phyloP scores from a whole-genome alignment of 92 coral and sea anemone species.

The Porites lobata region DNA sequence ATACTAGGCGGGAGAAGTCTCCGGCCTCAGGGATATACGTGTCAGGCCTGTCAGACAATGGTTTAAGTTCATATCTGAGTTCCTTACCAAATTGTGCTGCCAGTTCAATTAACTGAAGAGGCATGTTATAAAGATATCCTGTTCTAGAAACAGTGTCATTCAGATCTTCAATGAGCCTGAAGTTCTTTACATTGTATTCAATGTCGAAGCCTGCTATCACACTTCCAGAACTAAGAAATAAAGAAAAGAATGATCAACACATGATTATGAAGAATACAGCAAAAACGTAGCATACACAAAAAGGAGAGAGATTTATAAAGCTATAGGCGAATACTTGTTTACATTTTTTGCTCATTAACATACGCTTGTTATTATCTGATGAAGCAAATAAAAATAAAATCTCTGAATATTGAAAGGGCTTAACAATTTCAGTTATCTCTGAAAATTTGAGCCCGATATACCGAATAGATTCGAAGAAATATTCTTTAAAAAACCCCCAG shows the following conservation, averaged over 20 bases:
- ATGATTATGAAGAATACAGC: not conserved
- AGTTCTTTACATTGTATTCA: not conserved
- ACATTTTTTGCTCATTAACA: too few species aligned
- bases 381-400: too few species aligned
- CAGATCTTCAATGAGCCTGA: constrained; percentile 1
- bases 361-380: too few species aligned
- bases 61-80: not conserved
- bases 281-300: too few species aligned
- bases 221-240: constrained; percentile 13
- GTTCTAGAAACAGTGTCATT: not conserved
- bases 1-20: not conserved
- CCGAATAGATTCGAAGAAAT: too few species aligned
- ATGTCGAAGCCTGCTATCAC: not conserved
- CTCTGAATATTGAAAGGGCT: too few species aligned
- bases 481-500: too few species aligned
- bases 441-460: too few species aligned
- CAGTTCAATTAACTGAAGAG: not conserved
- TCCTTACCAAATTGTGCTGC: constrained; percentile 1
- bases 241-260: not conserved
- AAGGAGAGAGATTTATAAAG: too few species aligned
- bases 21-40: not conserved
- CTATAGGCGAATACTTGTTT: too few species aligned
- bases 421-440: too few species aligned
- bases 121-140: constrained; percentile 4
- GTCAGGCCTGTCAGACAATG: too few species aligned